A percentile compares a stretch with the other conserved stretches of the same genome.
phyloP scores from a whole-genome alignment of 2,797 vertebrate species.

The Mormyrops boulengeri region DNA sequence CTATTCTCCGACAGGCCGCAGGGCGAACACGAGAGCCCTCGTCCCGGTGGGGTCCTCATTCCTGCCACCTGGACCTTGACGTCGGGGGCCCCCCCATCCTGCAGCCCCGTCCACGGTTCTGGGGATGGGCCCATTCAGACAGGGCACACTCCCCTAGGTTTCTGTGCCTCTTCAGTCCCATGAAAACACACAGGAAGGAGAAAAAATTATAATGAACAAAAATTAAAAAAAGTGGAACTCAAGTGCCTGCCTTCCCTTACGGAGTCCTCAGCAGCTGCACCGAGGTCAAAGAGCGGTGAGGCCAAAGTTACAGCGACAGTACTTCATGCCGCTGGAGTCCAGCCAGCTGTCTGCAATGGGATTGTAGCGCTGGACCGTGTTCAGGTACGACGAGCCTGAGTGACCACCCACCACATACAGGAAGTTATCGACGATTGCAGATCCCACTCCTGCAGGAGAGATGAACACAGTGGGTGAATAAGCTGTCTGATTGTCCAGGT shows the following conservation, averaged over 20 bases:
- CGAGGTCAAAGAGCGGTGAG: conserved; percentile 87
- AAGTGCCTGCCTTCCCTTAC: conserved; percentile 39
- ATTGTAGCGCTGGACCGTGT: conserved; percentile 91
- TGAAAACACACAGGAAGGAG: conserved; percentile 23
- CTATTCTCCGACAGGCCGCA: conserved; percentile 52
- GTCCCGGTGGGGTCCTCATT: conserved; percentile 38
- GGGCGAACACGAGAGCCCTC: conserved; percentile 38
- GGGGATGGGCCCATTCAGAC: not conserved
- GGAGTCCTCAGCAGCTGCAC: conserved; percentile 47
- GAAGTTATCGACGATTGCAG: conserved; percentile 89
- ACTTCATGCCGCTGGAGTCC: conserved; percentile 93
- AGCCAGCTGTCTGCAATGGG: conserved; percentile 91
- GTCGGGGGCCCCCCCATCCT: conserved; percentile 5
- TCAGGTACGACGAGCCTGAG: conserved; percentile 94
- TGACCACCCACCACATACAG: conserved; percentile 97
- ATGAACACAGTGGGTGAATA: not conserved
- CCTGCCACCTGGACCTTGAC: conserved; percentile 26
- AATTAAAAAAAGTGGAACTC: conserved; percentile 40
- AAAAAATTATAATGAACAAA: conserved; percentile 36
- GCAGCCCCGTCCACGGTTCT: not conserved
- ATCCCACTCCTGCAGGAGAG: conserved; percentile 77
- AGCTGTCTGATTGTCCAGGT: not conserved
- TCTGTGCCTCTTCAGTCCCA: not conserved
- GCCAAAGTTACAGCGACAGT: conserved; percentile 97
- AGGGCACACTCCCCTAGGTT: not conserved